Percentiles rank a stretch among this genome's conserved stretches.
Conservation (phyloP, 2,888 invertebrate species). For the Lydus trimaculatus region DNA sequence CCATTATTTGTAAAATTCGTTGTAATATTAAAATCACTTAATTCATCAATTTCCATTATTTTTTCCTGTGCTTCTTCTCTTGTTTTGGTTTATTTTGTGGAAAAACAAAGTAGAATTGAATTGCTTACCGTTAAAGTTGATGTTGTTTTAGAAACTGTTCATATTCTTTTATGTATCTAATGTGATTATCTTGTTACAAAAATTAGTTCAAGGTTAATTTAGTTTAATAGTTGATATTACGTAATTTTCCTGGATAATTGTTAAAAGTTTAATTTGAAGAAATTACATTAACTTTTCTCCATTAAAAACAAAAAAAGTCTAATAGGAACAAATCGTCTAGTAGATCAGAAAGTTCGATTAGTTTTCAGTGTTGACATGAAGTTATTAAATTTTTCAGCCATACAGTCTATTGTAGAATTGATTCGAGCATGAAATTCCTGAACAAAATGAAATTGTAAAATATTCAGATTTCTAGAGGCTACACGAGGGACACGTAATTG, state of each 20-base stretch:
- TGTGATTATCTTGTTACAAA: neutral
- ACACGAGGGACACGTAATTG: too few relatives aligned
- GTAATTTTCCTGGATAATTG: neutral
- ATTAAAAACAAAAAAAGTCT: neutral
- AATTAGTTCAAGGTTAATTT: neutral
- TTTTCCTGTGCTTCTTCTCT: too few relatives aligned
- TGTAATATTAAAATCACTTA: slow-evolving; percentile 6
- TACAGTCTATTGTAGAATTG: too few relatives aligned
- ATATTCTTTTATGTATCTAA: neutral
- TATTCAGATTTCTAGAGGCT: too few relatives aligned
- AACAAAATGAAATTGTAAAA: too few relatives aligned
- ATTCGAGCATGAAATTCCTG: too few relatives aligned
- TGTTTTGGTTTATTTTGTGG: neutral
- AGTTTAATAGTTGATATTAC: neutral
- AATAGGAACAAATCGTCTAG: too few relatives aligned
- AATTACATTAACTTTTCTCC: neutral
- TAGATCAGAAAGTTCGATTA: too few relatives aligned
- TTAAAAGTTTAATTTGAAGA: neutral
- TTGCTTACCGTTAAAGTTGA: neutral
- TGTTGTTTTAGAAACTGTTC: neutral
- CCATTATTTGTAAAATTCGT: neutral
- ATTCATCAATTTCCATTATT: slow-evolving; percentile 9
- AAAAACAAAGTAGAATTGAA: neutral
- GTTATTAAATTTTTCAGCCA: too few relatives aligned
- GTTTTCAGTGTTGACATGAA: too few relatives aligned